Base-by-base conservation (phyloP, 2,113 vertebrate genomes). In the Etia nguti region DNA sequence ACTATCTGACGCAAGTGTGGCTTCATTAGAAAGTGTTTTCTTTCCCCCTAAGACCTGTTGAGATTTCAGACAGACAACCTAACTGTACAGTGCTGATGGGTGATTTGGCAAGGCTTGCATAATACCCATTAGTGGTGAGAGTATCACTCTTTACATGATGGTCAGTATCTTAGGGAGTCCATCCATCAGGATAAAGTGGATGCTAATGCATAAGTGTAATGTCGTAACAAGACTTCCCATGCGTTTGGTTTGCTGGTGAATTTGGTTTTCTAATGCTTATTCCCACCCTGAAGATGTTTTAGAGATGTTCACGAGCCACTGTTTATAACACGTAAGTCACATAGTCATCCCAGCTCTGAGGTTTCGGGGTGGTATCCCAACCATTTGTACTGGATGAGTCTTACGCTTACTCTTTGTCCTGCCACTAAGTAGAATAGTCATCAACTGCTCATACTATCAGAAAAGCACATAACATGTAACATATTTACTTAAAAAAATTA, bases 81-180 rank as follows among this genome's bases (percentile, higher is more conserved):
- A 43, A 82, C 79, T 22, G 26, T 80, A 90, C 59, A 85, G 62
- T 56, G 83, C 82, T 88, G 36, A 81, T 85, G 65, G 82, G 50
- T 84, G 84, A 85, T 90, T 90, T 92, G 90, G 89, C 84, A 93
- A 79, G 83, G 88, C 80, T 88, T 13, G 1, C 26, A 7, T 52
- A 57, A 70, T 87, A 70, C 79, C 43, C 83, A 89, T 90, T 85
- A 91, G 80, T 31, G 38, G 56, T 57, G 29, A 13, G 73, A 36
- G 68, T 86, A 86, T 89, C 31, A 59, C 73, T 91, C 48, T 70
- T 82, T 68, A 88, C 59, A n/a, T 26, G 80, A 81, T 55, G 54
- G 46, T 41, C 59, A 38, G 82, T 79, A 84, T 92, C 87, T 82
- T 24, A 43, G 59, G 79, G 55, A n/a, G 56, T 60, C 9, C 12